Percentiles rank a stretch among this genome's conserved stretches.
These are phyloP conservation scores for Edolisoma coerulescens DNA, from an alignment of 2,113 vertebrate genomes.

Conservation along the genomic window DNA sequence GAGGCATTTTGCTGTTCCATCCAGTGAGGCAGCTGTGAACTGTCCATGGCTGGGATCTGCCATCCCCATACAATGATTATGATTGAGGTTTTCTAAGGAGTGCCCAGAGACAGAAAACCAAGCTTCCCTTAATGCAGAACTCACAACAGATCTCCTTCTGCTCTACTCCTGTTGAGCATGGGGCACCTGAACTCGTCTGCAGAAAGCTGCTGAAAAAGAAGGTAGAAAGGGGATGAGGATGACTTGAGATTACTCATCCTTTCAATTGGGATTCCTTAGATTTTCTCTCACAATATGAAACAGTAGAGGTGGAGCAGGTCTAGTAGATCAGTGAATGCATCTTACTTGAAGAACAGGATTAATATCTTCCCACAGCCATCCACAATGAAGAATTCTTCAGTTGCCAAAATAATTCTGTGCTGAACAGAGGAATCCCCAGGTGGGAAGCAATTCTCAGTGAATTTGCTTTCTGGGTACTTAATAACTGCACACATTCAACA, in stretches of 20 bases:
- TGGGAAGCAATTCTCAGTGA: neutral
- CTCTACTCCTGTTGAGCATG: neutral
- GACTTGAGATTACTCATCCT: neutral
- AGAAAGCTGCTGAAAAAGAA: neutral
- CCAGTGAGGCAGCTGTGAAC: neutral
- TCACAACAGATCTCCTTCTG: neutral
- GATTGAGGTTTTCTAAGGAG: neutral
- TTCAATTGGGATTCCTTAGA: neutral
- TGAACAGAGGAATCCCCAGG: constrained; percentile 48
- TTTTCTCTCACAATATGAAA: neutral
- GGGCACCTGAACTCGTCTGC: neutral
- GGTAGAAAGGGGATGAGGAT: neutral
- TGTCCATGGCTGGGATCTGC: neutral
- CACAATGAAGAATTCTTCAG: constrained; percentile 36
- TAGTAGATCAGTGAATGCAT: neutral
- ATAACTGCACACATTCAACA: neutral
- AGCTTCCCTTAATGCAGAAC: neutral
- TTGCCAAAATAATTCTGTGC: constrained; percentile 44
- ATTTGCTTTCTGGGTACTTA: neutral
- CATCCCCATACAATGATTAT: neutral
- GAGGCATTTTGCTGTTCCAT: neutral
- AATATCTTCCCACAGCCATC: constrained; percentile 40
- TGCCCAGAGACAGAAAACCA: neutral
- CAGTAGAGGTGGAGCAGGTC: neutral
- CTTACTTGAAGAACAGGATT: constrained; percentile 36